Percentiles rank a stretch among this genome's conserved stretches.
These are phyloP conservation scores for Chrysotoxum bicinctum DNA, from an alignment of 2,888 invertebrate genomes.

Conservation along the genomic window DNA sequence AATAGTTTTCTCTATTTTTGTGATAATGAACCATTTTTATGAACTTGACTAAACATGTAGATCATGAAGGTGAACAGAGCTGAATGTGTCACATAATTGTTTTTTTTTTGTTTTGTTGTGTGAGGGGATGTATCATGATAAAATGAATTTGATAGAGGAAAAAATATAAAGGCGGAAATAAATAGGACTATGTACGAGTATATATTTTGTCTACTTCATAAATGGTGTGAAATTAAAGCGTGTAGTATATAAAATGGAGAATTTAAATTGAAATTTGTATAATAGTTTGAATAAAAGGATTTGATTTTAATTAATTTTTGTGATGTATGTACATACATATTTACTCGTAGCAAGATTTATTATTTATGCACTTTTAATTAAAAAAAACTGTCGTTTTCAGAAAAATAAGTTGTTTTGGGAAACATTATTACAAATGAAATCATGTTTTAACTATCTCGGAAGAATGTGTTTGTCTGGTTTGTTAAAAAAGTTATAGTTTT, in stretches of 20 bases:
- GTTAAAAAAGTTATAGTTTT: too few relatives aligned
- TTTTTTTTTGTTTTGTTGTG: conserved; percentile 13
- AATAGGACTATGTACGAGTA: conserved; percentile 6
- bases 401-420: too few relatives aligned
- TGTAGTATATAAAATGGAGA: not conserved
- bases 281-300: too few relatives aligned
- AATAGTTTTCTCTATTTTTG: not conserved
- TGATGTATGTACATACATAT: too few relatives aligned
- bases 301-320: not conserved
- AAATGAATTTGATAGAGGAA: not conserved
- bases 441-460: too few relatives aligned
- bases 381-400: too few relatives aligned
- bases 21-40: conserved; percentile 37
- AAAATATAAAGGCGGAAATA: conserved; percentile 19
- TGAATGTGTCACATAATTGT: conserved; percentile 22
- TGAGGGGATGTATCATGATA: conserved; percentile 9
- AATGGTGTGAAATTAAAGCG: not conserved
- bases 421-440: too few relatives aligned
- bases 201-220: not conserved
- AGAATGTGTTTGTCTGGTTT: too few relatives aligned
- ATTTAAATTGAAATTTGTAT: not conserved
- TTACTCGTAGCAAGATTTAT: too few relatives aligned
- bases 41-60: conserved; percentile 35
- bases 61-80: conserved; percentile 28
- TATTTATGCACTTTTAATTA: too few relatives aligned